phyloP scores from a whole-genome alignment of 2,888 invertebrate genomes.

The Lasius platythorax region DNA sequence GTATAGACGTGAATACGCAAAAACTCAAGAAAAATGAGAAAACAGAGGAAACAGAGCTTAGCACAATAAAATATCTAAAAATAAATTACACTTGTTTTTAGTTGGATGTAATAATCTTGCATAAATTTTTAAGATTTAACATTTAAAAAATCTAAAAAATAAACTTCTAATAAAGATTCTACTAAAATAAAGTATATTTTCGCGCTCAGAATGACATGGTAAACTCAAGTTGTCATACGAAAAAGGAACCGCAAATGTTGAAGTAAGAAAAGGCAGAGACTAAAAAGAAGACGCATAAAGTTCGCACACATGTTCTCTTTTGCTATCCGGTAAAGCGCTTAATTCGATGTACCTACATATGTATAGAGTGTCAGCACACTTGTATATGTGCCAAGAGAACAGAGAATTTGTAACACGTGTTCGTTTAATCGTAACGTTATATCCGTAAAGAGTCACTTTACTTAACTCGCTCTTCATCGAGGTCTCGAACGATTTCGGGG shows the following conservation, averaged over 20 bases:
- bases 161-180: constrained; percentile 1
- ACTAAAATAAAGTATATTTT: neutral
- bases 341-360: constrained; percentile 62
- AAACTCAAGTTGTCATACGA: neutral
- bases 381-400: constrained; percentile 44
- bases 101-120: neutral
- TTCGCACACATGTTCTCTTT: constrained; percentile 65
- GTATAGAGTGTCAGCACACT: neutral
- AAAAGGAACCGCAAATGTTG: neutral
- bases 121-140: constrained; percentile 15
- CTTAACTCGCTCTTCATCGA: constrained; percentile 9
- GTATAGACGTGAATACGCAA: neutral
- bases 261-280: constrained; percentile 3
- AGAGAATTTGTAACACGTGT: constrained; percentile 64
- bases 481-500: constrained; percentile 1
- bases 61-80: neutral
- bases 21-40: neutral
- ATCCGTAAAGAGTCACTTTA: constrained; percentile 31
- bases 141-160: neutral
- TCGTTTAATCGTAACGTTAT: constrained; percentile 60
- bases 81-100: neutral
- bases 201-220: neutral
- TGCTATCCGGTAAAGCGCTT: constrained; percentile 53
- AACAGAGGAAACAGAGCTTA: neutral
- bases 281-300: constrained; percentile 41